These are phyloP conservation scores for Pogonognathellus flavescens DNA, from an alignment of 1,140 invertebrate species.

Conservation along the genomic window DNA sequence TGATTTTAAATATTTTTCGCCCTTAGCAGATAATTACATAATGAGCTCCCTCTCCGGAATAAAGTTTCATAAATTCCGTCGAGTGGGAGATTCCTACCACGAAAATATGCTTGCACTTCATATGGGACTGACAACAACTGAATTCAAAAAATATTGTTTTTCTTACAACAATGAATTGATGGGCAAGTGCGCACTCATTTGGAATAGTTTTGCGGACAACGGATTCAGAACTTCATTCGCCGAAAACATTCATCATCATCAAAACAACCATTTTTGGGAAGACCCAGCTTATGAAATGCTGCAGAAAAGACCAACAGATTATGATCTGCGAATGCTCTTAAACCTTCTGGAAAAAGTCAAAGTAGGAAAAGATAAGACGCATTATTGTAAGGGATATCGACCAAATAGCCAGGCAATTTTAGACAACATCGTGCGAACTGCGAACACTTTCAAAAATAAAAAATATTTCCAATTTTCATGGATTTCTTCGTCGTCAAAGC, in stretches of 20 bases:
- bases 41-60: not conserved
- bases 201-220: no score
- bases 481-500: not conserved
- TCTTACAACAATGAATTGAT: not conserved
- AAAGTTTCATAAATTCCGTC: not conserved
- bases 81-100: not conserved
- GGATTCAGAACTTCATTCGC: no score
- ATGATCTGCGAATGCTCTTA: not conserved
- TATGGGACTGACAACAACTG: not conserved
- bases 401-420: not conserved
- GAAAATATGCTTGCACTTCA: not conserved
- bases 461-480: no score
- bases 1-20: not conserved
- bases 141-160: not conserved
- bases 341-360: not conserved
- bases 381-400: not conserved
- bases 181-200: not conserved
- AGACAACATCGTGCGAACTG: not conserved
- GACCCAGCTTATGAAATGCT: not conserved
- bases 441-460: not conserved
- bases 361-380: not conserved
- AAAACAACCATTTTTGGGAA: not conserved
- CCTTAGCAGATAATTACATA: not conserved
- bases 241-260: not conserved
- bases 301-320: not conserved